Percentiles rank a stretch among this genome's conserved stretches.
These are phyloP conservation scores for Saguinus midas DNA, from an alignment of 2,113 vertebrate genomes.

Conservation along the genomic window DNA sequence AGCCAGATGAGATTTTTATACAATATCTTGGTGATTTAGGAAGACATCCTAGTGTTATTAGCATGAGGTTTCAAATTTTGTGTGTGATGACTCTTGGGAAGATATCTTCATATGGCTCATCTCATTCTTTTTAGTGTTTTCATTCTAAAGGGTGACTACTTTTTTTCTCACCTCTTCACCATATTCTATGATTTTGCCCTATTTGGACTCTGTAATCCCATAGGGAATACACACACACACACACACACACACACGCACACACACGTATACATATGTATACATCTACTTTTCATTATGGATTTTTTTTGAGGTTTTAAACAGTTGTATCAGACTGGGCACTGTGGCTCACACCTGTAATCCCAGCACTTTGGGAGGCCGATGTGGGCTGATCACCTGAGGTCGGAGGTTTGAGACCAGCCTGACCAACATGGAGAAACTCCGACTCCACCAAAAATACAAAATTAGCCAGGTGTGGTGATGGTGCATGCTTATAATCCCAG, in stretches of 20 bases:
- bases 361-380: no score
- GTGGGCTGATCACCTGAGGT: no score
- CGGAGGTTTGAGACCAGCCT: no score
- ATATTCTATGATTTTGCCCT: background rate
- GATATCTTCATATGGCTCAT: constrained; percentile 5
- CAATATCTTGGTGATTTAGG: constrained; percentile 35
- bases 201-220: background rate
- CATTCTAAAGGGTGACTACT: background rate
- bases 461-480: no score
- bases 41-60: background rate
- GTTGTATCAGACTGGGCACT: background rate
- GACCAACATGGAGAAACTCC: no score
- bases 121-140: constrained; percentile 41
- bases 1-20: constrained; percentile 26
- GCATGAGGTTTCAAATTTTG: background rate
- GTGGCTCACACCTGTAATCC: no score
- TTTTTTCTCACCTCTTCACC: constrained; percentile 11
- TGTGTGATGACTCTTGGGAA: background rate
- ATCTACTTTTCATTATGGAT: background rate
- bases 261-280: background rate
- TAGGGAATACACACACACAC: no score
- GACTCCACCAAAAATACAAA: no score
- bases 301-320: background rate
- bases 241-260: background rate
- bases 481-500: no score